These are phyloP conservation scores for Lithobius niger DNA, from an alignment of 1,140 invertebrate species.

Conservation along the genomic window DNA sequence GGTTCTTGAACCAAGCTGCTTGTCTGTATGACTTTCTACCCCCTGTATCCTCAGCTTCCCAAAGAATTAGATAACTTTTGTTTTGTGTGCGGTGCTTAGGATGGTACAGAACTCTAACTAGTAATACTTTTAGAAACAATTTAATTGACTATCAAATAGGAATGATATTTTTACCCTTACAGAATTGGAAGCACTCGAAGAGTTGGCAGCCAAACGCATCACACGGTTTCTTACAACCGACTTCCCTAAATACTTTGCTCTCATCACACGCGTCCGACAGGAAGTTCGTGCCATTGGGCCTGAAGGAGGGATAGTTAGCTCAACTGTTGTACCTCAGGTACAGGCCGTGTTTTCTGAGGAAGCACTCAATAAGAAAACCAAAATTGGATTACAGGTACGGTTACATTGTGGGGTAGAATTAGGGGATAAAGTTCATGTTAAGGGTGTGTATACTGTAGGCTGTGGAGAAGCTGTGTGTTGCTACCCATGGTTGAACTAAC, in stretches of 20 bases:
- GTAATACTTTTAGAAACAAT: too few relatives aligned
- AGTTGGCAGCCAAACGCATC: constrained; percentile 70
- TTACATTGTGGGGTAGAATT: too few relatives aligned
- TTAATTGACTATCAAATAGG: too few relatives aligned
- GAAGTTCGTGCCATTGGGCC: constrained; percentile 94
- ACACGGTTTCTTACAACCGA: constrained; percentile 93
- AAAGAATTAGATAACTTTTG: too few relatives aligned
- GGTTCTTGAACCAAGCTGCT: too few relatives aligned
- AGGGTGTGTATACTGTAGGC: too few relatives aligned
- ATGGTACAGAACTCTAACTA: too few relatives aligned
- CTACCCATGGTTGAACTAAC: too few relatives aligned
- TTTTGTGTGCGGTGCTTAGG: background rate
- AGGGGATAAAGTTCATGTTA: too few relatives aligned
- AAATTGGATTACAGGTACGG: constrained; percentile 99
- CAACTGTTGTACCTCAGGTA: constrained; percentile 95
- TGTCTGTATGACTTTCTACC: too few relatives aligned
- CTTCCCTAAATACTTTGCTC: constrained; percentile 98
- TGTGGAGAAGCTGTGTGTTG: too few relatives aligned
- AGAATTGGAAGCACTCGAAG: constrained; percentile 81
- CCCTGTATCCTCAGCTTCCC: too few relatives aligned
- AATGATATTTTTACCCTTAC: constrained; percentile 17
- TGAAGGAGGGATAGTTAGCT: constrained; percentile 96
- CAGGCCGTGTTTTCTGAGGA: constrained; percentile 98
- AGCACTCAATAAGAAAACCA: constrained; percentile 98
- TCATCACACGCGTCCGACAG: constrained; percentile 89